These are phyloP conservation scores for Macrotus californicus DNA, from an alignment of 2,113 vertebrate genomes.

Conservation along the genomic window DNA sequence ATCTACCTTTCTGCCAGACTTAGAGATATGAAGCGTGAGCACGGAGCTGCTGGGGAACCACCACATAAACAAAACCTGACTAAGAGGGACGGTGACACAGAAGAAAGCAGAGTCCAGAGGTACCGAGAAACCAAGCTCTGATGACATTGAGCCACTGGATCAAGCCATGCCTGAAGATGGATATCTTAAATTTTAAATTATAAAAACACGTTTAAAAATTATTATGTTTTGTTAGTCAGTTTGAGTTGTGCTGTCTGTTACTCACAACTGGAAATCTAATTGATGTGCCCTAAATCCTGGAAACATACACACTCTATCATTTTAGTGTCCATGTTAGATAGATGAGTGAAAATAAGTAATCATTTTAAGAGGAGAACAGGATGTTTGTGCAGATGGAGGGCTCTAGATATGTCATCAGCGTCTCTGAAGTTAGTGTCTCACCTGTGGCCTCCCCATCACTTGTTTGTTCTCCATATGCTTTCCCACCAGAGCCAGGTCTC, in stretches of 20 bases:
- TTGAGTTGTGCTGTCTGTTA: background rate
- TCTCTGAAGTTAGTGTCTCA: background rate
- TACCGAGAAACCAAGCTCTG: background rate
- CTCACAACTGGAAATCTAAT: background rate
- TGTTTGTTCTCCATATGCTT: background rate
- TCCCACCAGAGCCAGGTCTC: background rate
- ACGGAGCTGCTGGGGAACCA: rapidly evolving
- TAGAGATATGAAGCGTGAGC: background rate
- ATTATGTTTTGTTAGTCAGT: background rate
- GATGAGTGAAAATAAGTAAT: background rate
- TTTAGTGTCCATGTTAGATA: background rate
- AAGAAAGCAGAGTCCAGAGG: background rate
- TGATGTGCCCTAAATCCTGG: background rate
- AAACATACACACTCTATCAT: background rate
- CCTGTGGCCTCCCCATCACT: background rate
- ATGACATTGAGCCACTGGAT: background rate
- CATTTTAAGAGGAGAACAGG: background rate
- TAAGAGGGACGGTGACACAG: background rate
- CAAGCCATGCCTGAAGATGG: background rate
- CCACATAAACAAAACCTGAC: background rate
- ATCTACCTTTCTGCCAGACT: background rate
- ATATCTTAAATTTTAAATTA: background rate
- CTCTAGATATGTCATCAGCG: no score
- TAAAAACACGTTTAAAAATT: background rate
- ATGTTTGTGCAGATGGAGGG: background rate